Evolutionary conservation across 2,797 vertebrate genomes (phyloP).

Genomic region (Semotilus atromaculatus): DNA sequence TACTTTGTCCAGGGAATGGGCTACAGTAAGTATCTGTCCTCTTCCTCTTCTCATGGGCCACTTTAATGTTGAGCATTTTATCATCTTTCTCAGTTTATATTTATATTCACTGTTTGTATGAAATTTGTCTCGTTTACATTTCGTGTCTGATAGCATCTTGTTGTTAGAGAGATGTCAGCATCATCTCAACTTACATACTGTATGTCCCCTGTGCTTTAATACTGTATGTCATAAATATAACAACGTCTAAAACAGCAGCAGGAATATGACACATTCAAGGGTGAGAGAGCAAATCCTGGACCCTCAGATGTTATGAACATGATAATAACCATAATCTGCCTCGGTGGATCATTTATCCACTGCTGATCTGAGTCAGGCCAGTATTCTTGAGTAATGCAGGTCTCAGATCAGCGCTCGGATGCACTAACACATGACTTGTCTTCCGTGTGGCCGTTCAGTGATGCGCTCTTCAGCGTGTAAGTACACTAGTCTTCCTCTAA

Average conservation of each 20-base stretch:
- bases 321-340: neutral
- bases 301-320: neutral
- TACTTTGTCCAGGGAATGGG: constrained; percentile 83
- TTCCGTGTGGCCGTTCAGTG: constrained; percentile 58
- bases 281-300: neutral
- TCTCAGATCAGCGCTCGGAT: constrained; percentile 18
- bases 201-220: constrained; percentile 8
- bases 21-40: constrained; percentile 76
- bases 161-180: constrained; percentile 42
- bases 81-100: constrained; percentile 27
- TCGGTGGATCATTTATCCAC: neutral
- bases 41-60: neutral
- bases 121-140: constrained; percentile 49
- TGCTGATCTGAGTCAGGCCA: neutral
- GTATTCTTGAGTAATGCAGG: constrained; percentile 2
- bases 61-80: constrained; percentile 17
- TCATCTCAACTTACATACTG: constrained; percentile 23
- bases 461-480: constrained; percentile 57
- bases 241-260: neutral
- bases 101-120: constrained; percentile 28
- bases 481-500: constrained; percentile 49
- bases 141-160: constrained; percentile 47
- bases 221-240: neutral
- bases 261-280: neutral
- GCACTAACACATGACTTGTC: constrained; percentile 52